Base-by-base conservation (phyloP, 2,888 invertebrate species). In the Phalera bucephala region DNA sequence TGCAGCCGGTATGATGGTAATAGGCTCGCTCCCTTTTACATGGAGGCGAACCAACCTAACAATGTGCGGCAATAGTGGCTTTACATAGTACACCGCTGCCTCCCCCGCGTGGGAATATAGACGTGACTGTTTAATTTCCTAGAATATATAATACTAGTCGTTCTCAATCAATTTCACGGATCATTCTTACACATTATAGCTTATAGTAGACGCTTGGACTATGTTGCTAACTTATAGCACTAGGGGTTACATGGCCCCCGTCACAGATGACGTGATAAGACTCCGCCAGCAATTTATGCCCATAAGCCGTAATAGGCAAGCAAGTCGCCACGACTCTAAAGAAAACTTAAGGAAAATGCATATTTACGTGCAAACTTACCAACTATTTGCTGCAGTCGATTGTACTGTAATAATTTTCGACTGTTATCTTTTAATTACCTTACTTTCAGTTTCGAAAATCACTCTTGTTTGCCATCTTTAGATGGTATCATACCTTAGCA, bases 261-360 rank as follows among this genome's bases (percentile, higher is more conserved):
- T 55, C 63, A 64, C 58, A 61, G 71, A 73, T 72, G 42, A 50
- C 44, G 31, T 46, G 72, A 73, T 73, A 73, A 56, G 52, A 22
- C 42, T 36, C 34, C 48, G 33, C 50, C 34, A 31, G 46, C 58
- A 59, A 67, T 69, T 71, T 70, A 65, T 66, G 59, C 53, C 55
- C 60, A 66, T 66, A 64, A 61, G 59, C 50, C 46, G 33, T 52
- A 36, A 47, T 52, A 61, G 62, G 59, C 58, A 56, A 57, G 45
- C n/a, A n/a, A n/a, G n/a, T 15, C 36, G 8, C 22, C 22, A 10
- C 22, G 22, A 9, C 6, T 10, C 22, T 22, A 8, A 22, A 21
- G 20, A 10, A 33, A 37, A 14, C 19, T 2, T 9, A 9, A 31
- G 11, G 12, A 28, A 50, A 52, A 47, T 60, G 56, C 64, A 49